Base-by-base conservation (phyloP, 2,113 vertebrate genomes). In the Grantiella picta region DNA sequence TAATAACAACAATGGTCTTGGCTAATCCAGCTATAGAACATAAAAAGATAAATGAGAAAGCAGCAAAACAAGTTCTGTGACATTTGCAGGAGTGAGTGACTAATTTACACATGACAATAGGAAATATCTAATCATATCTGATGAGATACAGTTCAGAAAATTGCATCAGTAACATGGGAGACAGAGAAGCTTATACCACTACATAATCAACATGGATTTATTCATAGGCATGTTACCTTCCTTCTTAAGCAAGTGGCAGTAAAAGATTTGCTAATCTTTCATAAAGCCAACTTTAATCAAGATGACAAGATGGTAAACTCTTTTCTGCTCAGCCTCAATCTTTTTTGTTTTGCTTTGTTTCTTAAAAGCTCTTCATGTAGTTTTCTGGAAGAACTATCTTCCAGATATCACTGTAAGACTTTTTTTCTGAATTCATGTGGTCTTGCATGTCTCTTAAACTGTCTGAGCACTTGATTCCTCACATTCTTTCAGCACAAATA, bases 21-120 rank as follows among this genome's bases (percentile, higher is more conserved):
- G 45, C 47, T 20, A 86, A 86, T 57, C 27, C 42, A 86, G 10
- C n/a, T 44, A 24, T 5, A 80, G 59, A 15, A 59, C 2, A 2
- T 50, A 40, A n/a, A 69, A 80, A 94, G 76, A 88, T 76, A 77
- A 80, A 89, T 36, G 8, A 68, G 76, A 83, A 93, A 66, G 44
- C 31, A 94, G 63, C 27, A 84, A 92, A 94, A 92, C 42, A 75
- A 83, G 64, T 91, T 86, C 68, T 53, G 38, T 91, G 89, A 89
- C 69, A 90, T 89, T 92, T 92, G 9, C 60, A 71, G 24, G 80
- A 92, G 15, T 66, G 42, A 89, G 29, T 89, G 89, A 95, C 69
- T 93, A 89, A 94, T 89, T 90, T 93, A 82, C 80, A 86, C 65
- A 81, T 64, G 80, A 78, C 54, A 89, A 81, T 64, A 84, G 91